Base-by-base conservation (phyloP, 2,113 vertebrate species). In the Galbula dea region DNA sequence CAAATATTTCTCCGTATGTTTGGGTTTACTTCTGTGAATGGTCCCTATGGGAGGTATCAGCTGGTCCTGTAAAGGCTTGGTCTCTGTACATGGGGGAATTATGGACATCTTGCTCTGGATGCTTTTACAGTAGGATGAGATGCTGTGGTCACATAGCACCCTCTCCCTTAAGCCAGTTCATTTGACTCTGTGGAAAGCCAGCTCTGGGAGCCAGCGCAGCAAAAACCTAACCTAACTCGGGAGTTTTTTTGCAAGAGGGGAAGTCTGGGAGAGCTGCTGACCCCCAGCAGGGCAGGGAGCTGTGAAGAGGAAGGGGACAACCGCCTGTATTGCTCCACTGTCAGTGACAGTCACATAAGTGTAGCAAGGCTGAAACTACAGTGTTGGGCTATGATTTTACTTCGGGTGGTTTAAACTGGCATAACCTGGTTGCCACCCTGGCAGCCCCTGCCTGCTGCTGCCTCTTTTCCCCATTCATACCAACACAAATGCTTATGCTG, bases 401-500 rank as follows among this genome's bases (percentile, higher is more conserved):
- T 80, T 79, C 20, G 17, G 16, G 12, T 85, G 46, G 29, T 54
- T 91, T 75, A 36, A 89, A 29, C 15, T 72, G 78, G 20, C 34
- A 7, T 77, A 69, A 27, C 49, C 7, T 43, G 5, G 32, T n/a
- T 41, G 46, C 54, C 6, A 4, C 55, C 46, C 54, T 91, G 55
- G 63, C 72, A 91, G 72, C 71, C 65, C 8, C 18, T 92, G 39
- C 39, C 57, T 61, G 6, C 36, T 24, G 75, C 61, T 69, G 66
- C n/a, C 49, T 83, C 54, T 61, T 43, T 58, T 23, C 29, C 46
- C 41, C 1, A 1, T 81, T 88, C 26, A 3, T 27, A 65, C 55
- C 51, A 46, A 59, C 39, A 39, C 0, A 0, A 90, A 45, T 0
- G 3, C 69, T 91, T 76, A 12, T 1, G 27, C 72, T 73, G 34